Percentiles rank a stretch among this genome's conserved stretches.
Evolutionary conservation across 1,140 invertebrate genomes (phyloP).

Genomic region (Helicoverpa armigera): DNA sequence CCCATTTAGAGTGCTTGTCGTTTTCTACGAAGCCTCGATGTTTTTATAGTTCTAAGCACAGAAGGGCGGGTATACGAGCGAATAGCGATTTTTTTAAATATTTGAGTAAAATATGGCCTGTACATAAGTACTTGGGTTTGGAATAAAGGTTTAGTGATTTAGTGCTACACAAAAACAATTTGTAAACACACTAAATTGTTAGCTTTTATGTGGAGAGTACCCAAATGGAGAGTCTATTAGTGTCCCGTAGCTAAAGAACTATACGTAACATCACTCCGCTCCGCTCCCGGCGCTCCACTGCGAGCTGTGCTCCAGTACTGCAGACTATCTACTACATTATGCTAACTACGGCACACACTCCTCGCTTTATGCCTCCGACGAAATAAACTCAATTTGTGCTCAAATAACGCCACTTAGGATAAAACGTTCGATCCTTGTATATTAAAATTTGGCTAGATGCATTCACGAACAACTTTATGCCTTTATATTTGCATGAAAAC

Average conservation of each 20-base stretch:
- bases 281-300: background rate
- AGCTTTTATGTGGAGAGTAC: background rate
- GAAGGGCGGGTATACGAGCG: background rate
- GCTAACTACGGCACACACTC: conserved; percentile 37
- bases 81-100: background rate
- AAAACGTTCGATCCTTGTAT: background rate
- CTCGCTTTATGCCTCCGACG: conserved; percentile 21
- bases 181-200: too few species aligned
- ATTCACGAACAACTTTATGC: background rate
- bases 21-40: background rate
- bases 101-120: too few species aligned
- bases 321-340: conserved; percentile 26
- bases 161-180: too few species aligned
- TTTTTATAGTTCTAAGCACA: background rate
- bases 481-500: background rate
- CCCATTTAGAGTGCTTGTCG: background rate
- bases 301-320: background rate
- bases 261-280: background rate
- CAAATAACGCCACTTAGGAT: conserved; percentile 34
- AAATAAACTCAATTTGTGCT: conserved; percentile 43
- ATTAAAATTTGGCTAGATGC: conserved; percentile 8
- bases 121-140: too few species aligned
- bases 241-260: background rate
- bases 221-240: background rate
- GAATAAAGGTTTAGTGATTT: too few species aligned